These are phyloP conservation scores for Pyxicephalus adspersus DNA, from an alignment of 2,113 vertebrate species.

Conservation along the genomic window DNA sequence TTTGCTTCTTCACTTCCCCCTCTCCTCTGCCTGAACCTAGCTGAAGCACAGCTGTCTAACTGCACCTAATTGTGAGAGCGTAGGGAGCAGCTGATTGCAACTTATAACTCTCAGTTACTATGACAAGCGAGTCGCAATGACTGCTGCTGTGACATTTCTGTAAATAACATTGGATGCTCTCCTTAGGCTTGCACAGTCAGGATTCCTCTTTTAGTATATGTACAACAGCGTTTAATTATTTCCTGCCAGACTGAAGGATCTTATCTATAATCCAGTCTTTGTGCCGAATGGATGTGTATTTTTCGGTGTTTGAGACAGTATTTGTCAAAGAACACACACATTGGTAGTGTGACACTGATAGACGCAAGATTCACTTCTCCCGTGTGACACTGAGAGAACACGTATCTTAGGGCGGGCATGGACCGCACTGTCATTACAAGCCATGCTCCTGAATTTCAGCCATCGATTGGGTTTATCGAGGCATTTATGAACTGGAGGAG, in stretches of 20 bases:
- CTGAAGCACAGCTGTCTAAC: conserved; percentile 19
- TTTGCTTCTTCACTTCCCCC: background rate
- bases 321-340: too few relatives aligned
- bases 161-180: conserved; percentile 4
- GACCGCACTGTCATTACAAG: too few relatives aligned
- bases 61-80: conserved; percentile 37
- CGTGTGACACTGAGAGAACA: background rate
- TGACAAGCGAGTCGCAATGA: conserved; percentile 14
- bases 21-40: background rate
- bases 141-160: conserved; percentile 9
- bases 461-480: background rate
- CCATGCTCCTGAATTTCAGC: background rate
- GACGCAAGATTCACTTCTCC: background rate
- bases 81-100: conserved; percentile 20
- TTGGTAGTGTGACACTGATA: background rate
- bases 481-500: too few relatives aligned
- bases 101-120: conserved; percentile 15
- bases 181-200: background rate
- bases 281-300: too few relatives aligned
- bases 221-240: too few relatives aligned
- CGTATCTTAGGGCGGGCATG: too few relatives aligned
- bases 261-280: background rate
- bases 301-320: background rate
- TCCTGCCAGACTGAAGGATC: background rate
- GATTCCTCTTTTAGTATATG: too few relatives aligned